Percentiles rank a stretch among this genome's conserved stretches.
Evolutionary conservation across 2,113 vertebrate genomes (phyloP).

Genomic region (Spea bombifrons): DNA sequence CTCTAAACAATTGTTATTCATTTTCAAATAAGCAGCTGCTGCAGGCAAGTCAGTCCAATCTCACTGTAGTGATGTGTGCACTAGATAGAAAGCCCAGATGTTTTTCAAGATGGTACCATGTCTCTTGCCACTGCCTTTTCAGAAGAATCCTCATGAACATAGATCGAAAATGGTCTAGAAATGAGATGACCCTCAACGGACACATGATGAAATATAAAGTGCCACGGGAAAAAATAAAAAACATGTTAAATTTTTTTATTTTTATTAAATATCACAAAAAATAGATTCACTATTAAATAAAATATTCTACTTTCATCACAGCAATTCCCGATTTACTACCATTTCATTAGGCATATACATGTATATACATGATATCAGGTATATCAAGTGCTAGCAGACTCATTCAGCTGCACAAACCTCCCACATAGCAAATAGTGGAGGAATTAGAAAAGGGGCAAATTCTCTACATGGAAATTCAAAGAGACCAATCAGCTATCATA

Average conservation of each 20-base stretch:
- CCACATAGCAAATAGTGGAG: too few species aligned
- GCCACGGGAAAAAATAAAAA: background rate
- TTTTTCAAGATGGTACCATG: slow-evolving; percentile 40
- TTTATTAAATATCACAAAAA: background rate
- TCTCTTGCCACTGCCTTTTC: slow-evolving; percentile 10
- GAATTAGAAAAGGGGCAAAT: too few species aligned
- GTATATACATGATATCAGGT: too few species aligned
- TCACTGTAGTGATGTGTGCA: slow-evolving; percentile 42
- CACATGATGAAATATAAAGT: background rate
- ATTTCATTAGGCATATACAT: too few species aligned
- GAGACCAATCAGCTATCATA: too few species aligned
- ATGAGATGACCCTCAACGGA: background rate
- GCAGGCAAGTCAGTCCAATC: slow-evolving; percentile 28
- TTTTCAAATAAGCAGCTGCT: slow-evolving; percentile 47
- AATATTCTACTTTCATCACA: too few species aligned
- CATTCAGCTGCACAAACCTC: too few species aligned
- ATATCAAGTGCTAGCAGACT: too few species aligned
- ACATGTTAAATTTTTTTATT: background rate
- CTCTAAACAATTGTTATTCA: slow-evolving; percentile 31
- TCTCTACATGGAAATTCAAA: too few species aligned
- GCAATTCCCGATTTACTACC: too few species aligned
- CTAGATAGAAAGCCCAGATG: slow-evolving; percentile 40
- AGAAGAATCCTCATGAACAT: background rate
- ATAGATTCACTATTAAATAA: background rate
- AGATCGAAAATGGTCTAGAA: slow-evolving; percentile 9